Percentiles rank a stretch among this genome's conserved stretches.
phyloP scores from a whole-genome alignment of 2,797 vertebrate genomes.

The Lophura swinhoii region DNA sequence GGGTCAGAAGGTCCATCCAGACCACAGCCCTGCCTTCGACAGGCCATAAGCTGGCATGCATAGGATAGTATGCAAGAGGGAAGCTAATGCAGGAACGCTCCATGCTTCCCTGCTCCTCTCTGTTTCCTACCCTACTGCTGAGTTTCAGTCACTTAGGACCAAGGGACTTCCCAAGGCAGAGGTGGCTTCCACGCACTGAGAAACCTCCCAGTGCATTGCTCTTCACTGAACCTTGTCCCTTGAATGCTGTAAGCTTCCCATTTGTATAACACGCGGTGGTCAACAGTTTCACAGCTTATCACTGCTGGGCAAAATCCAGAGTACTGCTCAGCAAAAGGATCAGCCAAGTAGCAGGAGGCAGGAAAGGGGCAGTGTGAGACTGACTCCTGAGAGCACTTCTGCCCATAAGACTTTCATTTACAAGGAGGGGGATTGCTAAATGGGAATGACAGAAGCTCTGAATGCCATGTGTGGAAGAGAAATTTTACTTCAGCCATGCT shows the following conservation, averaged over 20 bases:
- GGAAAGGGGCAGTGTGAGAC: background rate
- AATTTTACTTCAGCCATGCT: background rate
- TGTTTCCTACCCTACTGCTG: background rate
- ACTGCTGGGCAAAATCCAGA: background rate
- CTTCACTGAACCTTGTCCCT: background rate
- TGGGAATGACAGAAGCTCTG: background rate
- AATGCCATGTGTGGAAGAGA: background rate
- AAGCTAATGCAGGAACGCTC: background rate
- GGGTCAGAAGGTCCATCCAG: background rate
- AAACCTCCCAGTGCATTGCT: background rate
- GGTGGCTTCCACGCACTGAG: background rate
- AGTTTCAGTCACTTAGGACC: background rate
- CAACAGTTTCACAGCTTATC: background rate
- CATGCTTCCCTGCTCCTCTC: background rate
- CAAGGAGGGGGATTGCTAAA: background rate
- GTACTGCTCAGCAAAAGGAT: background rate
- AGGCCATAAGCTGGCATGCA: background rate
- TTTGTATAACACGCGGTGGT: background rate
- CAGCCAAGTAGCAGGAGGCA: background rate
- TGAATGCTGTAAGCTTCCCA: background rate
- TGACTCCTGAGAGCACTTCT: background rate
- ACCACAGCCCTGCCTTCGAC: background rate
- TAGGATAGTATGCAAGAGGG: background rate
- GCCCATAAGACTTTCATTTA: background rate
- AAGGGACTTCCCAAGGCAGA: background rate